Percentiles rank a stretch among this genome's conserved stretches.
Conservation (phyloP, 2,113 vertebrate genomes). For the Boleophthalmus pectinirostris region DNA sequence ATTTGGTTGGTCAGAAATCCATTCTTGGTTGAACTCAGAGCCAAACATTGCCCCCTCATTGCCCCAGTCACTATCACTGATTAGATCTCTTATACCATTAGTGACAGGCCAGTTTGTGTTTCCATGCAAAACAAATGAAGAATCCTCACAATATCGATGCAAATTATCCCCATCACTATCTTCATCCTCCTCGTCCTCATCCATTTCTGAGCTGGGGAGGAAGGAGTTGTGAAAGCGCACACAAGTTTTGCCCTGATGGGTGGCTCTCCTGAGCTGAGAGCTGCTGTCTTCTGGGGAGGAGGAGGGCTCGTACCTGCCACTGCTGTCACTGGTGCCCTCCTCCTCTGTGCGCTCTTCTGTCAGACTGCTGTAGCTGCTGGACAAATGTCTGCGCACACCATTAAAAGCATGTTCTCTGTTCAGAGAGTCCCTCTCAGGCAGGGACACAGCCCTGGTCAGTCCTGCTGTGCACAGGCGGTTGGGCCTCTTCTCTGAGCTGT, state of each 20-base stretch:
- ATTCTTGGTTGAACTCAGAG: conserved; percentile 65
- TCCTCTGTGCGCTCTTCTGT: conserved; percentile 61
- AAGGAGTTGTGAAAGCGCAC: conserved; percentile 84
- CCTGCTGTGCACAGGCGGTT: conserved; percentile 79
- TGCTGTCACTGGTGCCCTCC: conserved; percentile 65
- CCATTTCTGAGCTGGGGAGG: conserved; percentile 76
- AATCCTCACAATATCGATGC: conserved; percentile 75
- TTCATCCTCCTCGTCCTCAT: conserved; percentile 78
- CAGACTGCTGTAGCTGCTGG: conserved; percentile 69
- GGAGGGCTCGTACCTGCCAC: conserved; percentile 56
- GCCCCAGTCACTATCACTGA: conserved; percentile 50
- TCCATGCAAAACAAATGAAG: conserved; percentile 86
- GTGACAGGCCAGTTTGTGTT: conserved; percentile 66
- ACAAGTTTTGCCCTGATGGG: conserved; percentile 53
- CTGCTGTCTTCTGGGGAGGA: conserved; percentile 59
- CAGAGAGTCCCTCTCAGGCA: conserved; percentile 82
- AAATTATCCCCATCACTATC: conserved; percentile 72
- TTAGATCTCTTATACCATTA: conserved; percentile 49
- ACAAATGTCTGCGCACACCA: conserved; percentile 73
- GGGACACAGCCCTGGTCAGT: conserved; percentile 76
- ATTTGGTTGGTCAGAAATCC: conserved; percentile 44
- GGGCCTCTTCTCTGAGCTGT: conserved; percentile 78
- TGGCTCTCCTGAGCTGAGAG: conserved; percentile 63
- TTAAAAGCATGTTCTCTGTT: conserved; percentile 80
- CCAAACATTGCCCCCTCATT: conserved; percentile 71